These are phyloP conservation scores for Xanthia icteritia DNA, from an alignment of 2,888 invertebrate genomes.

Conservation along the genomic window DNA sequence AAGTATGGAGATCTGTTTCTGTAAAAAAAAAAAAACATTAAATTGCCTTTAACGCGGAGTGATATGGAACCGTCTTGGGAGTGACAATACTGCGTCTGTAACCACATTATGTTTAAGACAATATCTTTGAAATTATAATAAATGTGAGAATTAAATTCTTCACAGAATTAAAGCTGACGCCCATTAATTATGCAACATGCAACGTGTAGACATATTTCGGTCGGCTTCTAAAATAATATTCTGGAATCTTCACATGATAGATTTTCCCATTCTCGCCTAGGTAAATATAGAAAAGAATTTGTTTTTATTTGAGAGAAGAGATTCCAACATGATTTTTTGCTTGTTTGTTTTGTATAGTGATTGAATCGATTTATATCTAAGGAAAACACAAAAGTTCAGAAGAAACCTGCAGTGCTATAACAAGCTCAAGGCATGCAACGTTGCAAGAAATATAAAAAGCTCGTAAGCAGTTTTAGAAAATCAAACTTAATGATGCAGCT, in stretches of 20 bases:
- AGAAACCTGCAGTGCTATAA: background rate
- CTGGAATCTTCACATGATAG: conserved; percentile 72
- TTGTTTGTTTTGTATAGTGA: conserved; percentile 36
- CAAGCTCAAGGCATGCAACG: conserved; percentile 10
- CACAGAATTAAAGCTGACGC: conserved; percentile 71
- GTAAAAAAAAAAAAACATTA: background rate
- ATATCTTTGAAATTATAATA: conserved; percentile 30
- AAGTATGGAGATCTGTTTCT: background rate
- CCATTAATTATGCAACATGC: conserved; percentile 76
- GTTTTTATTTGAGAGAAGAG: conserved; percentile 51
- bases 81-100: conserved; percentile 6
- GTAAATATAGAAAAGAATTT: conserved; percentile 60
- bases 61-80: conserved; percentile 2
- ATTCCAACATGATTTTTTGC: conserved; percentile 36
- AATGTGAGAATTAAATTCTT: conserved; percentile 65
- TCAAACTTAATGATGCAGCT: conserved; percentile 30
- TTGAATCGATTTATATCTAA: conserved; percentile 28
- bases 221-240: conserved; percentile 79
- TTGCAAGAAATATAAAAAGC: conserved; percentile 35
- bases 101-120: conserved; percentile 13
- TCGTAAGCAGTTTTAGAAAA: conserved; percentile 15
- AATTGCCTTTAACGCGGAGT: background rate
- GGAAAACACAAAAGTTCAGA: background rate
- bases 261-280: conserved; percentile 70
- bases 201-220: conserved; percentile 78